Conservation (phyloP, 1,140 invertebrate genomes). For the Wiebesia pumilae region DNA sequence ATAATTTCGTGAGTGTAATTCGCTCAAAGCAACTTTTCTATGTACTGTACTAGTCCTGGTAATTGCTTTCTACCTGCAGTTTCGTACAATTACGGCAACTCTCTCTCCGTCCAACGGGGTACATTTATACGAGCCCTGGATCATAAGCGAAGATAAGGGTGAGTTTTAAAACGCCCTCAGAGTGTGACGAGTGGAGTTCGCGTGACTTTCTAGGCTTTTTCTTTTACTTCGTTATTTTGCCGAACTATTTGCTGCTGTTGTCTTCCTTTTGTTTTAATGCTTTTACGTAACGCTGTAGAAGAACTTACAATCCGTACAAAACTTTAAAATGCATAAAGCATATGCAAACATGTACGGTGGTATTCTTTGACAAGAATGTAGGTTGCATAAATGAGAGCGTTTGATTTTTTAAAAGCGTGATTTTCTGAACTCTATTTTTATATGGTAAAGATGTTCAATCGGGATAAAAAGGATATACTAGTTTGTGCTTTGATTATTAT, state of each 20-base stretch:
- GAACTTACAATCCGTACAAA: no score
- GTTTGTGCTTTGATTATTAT: no score
- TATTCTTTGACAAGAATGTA: no score
- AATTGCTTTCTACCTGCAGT: neutral
- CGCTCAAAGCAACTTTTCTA: neutral
- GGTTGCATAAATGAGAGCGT: no score
- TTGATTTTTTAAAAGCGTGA: no score
- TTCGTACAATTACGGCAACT: constrained; percentile 15
- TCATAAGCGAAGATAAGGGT: constrained; percentile 25
- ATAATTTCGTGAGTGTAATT: neutral
- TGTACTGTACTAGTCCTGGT: neutral
- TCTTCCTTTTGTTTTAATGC: neutral
- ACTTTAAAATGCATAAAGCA: no score
- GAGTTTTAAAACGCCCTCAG: constrained; percentile 18
- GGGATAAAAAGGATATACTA: no score
- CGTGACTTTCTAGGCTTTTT: constrained; percentile 9
- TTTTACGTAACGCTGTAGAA: no score
- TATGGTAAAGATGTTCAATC: no score
- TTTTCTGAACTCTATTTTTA: no score
- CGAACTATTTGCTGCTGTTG: neutral
- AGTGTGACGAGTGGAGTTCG: constrained; percentile 18
- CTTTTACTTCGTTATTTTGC: neutral
- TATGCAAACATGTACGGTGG: no score
- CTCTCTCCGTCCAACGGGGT: neutral
- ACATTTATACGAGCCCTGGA: neutral